Evolutionary conservation across 1,140 invertebrate genomes (phyloP).

Genomic region (Reticulitermes speratus): DNA sequence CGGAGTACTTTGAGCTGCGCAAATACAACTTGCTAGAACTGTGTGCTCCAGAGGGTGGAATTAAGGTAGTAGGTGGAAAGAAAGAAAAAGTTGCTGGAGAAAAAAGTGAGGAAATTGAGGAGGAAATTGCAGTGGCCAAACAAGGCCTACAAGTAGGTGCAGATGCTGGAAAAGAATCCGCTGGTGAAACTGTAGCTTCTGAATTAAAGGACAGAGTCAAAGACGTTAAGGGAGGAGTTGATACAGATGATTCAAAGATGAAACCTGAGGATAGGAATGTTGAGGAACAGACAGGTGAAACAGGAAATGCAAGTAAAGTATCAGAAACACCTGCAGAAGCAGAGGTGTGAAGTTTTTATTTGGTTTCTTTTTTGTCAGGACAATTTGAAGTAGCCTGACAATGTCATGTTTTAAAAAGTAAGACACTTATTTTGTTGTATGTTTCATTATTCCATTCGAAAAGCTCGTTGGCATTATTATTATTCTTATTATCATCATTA

Average conservation of each 20-base stretch:
- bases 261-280: background rate
- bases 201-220: background rate
- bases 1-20: constrained; percentile 63
- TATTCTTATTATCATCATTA: too few species aligned
- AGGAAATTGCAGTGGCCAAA: background rate
- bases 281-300: background rate
- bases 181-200: background rate
- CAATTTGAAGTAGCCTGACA: too few species aligned
- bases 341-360: too few species aligned
- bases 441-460: too few species aligned
- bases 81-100: background rate
- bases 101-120: background rate
- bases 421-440: too few species aligned
- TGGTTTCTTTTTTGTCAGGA: too few species aligned
- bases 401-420: too few species aligned
- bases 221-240: background rate
- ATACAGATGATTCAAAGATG: background rate
- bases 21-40: constrained; percentile 68
- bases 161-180: background rate
- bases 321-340: background rate
- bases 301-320: background rate
- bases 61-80: background rate
- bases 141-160: background rate
- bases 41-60: constrained; percentile 21
- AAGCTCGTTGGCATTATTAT: too few species aligned